Evolutionary conservation across 2,797 vertebrate species (phyloP).

Genomic region (Anguilla megastoma): DNA sequence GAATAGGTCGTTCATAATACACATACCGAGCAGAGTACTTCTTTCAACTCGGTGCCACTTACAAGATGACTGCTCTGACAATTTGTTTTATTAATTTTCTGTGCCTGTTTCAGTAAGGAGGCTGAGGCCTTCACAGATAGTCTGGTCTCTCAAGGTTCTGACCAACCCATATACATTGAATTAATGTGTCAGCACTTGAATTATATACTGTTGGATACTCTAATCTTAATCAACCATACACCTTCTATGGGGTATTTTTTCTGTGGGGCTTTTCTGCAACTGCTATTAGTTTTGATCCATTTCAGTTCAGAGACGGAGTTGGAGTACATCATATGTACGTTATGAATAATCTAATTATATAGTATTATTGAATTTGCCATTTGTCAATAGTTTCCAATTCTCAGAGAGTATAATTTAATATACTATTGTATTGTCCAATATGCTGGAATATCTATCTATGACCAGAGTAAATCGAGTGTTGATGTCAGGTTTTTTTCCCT

Average conservation of each 20-base stretch:
- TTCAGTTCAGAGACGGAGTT: not conserved
- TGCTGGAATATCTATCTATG: not conserved
- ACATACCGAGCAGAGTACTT: conserved; percentile 9
- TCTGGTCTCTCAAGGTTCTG: not conserved
- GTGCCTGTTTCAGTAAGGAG: not conserved
- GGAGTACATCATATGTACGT: not conserved
- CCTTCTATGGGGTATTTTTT: not conserved
- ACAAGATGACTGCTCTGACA: not conserved
- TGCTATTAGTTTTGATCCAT: not conserved
- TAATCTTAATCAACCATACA: not conserved
- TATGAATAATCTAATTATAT: not conserved
- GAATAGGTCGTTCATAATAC: conserved; percentile 3
- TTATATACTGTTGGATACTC: not conserved
- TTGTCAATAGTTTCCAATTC: not conserved
- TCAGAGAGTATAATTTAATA: not conserved
- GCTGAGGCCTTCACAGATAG: not conserved
- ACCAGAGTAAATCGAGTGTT: not conserved
- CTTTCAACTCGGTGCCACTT: not conserved
- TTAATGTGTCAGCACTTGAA: not conserved
- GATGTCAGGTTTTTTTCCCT: conserved; percentile 25
- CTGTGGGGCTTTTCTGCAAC: not conserved
- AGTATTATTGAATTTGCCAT: not conserved
- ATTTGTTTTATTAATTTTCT: not conserved
- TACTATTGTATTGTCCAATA: not conserved
- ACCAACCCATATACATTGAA: not conserved